These are phyloP conservation scores for Corvus cornix DNA, from an alignment of 2,113 vertebrate species.

Conservation along the genomic window DNA sequence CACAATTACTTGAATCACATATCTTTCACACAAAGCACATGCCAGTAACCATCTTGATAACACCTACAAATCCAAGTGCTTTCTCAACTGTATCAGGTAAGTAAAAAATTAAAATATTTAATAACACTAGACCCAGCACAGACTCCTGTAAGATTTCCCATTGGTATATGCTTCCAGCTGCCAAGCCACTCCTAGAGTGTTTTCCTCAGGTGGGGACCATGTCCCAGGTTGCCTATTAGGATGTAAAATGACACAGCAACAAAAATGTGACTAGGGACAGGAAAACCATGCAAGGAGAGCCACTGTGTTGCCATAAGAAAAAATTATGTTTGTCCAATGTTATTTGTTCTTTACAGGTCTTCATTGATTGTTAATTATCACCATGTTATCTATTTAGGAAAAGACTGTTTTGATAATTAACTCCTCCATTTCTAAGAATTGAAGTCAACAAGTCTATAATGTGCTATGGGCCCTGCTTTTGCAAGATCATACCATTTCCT, in stretches of 20 bases:
- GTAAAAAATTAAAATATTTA: not conserved
- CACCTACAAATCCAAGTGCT: not conserved
- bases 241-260: not conserved
- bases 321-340: not conserved
- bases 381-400: not conserved
- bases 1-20: fast-evolving
- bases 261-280: not conserved
- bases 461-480: not conserved
- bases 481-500: not conserved
- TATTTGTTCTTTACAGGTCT: not conserved
- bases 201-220: not conserved
- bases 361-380: not conserved
- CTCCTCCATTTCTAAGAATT: not conserved
- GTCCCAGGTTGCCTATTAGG: not conserved
- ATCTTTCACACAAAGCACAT: not conserved
- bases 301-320: not conserved
- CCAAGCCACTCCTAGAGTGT: not conserved
- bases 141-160: not conserved
- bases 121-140: not conserved
- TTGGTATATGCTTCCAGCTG: not conserved
- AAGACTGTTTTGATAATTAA: not conserved
- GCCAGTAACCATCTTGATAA: not conserved
- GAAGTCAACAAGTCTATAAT: not conserved
- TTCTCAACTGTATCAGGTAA: not conserved
- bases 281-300: not conserved